Base-by-base conservation (phyloP, 1,140 invertebrate species). In the Euura saliciscinereae region DNA sequence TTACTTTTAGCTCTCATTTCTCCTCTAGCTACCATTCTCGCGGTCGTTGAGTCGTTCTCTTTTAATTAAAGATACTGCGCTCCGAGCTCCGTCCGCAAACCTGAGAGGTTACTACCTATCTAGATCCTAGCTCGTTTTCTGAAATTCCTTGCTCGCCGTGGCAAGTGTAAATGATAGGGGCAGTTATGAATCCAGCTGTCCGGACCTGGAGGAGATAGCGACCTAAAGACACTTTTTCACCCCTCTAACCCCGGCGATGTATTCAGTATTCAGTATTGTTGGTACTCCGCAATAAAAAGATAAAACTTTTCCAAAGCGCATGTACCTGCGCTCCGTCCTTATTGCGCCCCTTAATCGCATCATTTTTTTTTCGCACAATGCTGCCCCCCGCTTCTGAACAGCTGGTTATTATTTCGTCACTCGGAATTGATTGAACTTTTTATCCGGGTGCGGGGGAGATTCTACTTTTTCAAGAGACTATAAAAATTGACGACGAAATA, bases 51-150 rank as follows among this genome's bases (percentile, higher is more conserved):
- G 64, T 43, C 71, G 71, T 68, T 73, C 74, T 73, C 80, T 85
- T 86, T 85, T 85, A 86, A 86, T 85, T 86, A 86, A 86, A 86
- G 80, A 86, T 85, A 83, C 83, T 78, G 77, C 78, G 76, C 79
- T 85, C 80, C 8, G 51, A 59, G 51, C 51, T 59, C 28, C 28
- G 28, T 28, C 28, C 28, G 28, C 28, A 28, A 28, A 28, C 28
- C 28, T 28, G 28, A 28, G 28, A 28, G 51, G 51, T 59, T 59
- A 59, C 8, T 6, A 4, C 13, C 10, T 59, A 59, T 59, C 51
- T 59, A 59, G 51, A 59, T 59, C 51, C 51, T 59, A 59, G 51
- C 51, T 59, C 13, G 51, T 28, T 28, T 28, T 28, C 51, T 59
- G 28, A 28, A 28, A 28, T 8, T 59, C 10, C 8, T 59, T 59